Evolutionary conservation across 1,140 invertebrate genomes (phyloP).

Genomic region (Leptopilina clavipes): DNA sequence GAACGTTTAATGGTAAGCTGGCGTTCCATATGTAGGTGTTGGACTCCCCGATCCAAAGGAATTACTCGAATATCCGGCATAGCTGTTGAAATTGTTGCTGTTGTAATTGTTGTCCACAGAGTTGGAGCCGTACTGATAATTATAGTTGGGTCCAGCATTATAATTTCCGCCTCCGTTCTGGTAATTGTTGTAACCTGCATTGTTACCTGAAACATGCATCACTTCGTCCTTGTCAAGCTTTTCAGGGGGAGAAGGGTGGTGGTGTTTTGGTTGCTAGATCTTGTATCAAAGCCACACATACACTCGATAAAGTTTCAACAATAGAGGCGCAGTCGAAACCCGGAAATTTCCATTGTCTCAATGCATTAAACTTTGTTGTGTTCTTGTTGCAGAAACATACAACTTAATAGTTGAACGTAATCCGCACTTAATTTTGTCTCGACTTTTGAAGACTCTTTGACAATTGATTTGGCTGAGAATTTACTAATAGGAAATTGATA

Average conservation of each 20-base stretch:
- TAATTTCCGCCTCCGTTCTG: conserved; percentile 72
- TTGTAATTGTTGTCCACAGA: conserved; percentile 74
- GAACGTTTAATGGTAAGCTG: conserved; percentile 71
- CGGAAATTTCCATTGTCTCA: conserved; percentile 31
- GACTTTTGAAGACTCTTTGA: neutral
- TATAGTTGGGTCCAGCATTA: conserved; percentile 58
- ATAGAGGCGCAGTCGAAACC: conserved; percentile 2
- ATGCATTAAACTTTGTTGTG: conserved; percentile 5
- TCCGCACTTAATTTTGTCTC: neutral
- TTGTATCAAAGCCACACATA: conserved; percentile 31
- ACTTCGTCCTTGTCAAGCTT: conserved; percentile 28
- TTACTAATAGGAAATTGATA: too few relatives aligned
- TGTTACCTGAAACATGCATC: conserved; percentile 55
- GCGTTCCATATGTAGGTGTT: conserved; percentile 75
- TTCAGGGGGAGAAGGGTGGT: neutral
- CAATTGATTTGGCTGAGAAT: neutral
- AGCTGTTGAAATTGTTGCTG: conserved; percentile 65
- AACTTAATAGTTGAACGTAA: conserved; percentile 16
- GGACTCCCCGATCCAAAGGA: conserved; percentile 62
- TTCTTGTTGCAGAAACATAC: neutral
- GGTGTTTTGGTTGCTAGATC: conserved; percentile 24
- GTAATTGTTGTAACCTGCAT: conserved; percentile 62
- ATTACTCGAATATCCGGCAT: conserved; percentile 64
- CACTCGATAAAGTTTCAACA: conserved; percentile 27
- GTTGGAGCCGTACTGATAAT: conserved; percentile 73